Evolutionary conservation across 2,797 vertebrate genomes (phyloP), one percentile per base, ranked within the genome.

Genomic region (Hydrophis major): DNA sequence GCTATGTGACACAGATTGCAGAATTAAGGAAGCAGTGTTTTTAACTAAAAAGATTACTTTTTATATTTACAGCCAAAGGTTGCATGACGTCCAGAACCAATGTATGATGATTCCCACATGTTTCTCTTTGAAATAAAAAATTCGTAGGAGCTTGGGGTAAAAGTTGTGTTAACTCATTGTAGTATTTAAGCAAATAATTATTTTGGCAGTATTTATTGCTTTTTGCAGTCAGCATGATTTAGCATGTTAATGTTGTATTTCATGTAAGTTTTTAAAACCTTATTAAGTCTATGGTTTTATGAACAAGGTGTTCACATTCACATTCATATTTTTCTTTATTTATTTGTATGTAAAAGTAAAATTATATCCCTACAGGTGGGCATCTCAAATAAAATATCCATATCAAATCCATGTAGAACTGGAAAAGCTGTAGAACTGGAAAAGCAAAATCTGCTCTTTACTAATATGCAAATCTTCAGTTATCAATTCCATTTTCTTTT

Each of bases 21-120:
- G 22, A 13, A 66, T 91, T 91, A 94, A 93, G 92, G 89, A 95
- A 90, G 93, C 56, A 90, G 92, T n/a, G 61, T 93, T 14, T 16
- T 89, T 60, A 55, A 12, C 96, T 95, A 57, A 94, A 92, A 94
- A 94, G 97, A 96, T 92, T 93, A 69, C 93, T 63, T 94, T 94
- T 50, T 92, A 86, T 89, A 87, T 96, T 89, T 94, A 94, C 93
- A 94, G 56, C 86, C 94, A 91, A 95, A 96, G 87, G 95, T 93
- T 50, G 90, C 94, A 91, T 95, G 53, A 93, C 88, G 37, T 89
- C 22, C 86, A 22, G 74, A 50, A 66, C 89, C 61, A 91, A 37
- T 91, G 90, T 61, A 61, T 93, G 59, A 69, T 92, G 66, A 11
- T 55, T 60, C 60, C 42, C 86, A 94, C 93, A 78, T 89, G 2